These are phyloP conservation scores for Drosophila malerkotliana DNA, from an alignment of 1,140 invertebrate genomes.

Conservation along the genomic window DNA sequence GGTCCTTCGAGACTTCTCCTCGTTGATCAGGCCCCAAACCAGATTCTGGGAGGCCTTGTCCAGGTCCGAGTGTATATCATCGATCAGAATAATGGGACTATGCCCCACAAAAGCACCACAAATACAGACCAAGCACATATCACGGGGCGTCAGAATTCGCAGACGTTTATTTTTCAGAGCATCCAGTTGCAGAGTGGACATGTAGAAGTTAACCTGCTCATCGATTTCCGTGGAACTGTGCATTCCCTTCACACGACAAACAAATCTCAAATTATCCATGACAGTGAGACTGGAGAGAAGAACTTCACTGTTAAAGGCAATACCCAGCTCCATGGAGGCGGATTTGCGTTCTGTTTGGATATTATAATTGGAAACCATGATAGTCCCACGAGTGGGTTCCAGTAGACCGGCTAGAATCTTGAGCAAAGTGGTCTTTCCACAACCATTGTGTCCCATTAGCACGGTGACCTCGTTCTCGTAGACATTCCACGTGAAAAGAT, in stretches of 20 bases:
- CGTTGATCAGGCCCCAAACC: constrained; percentile 59
- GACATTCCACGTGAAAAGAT: constrained; percentile 86
- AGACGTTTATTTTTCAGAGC: constrained; percentile 15
- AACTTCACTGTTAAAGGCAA: constrained; percentile 45
- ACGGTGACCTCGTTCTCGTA: constrained; percentile 88
- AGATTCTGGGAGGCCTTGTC: constrained; percentile 40
- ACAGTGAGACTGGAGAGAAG: constrained; percentile 36
- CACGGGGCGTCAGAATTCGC: not conserved
- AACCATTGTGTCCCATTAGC: constrained; percentile 93
- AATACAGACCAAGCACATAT: constrained; percentile 40
- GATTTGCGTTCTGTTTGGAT: constrained; percentile 45
- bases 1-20: constrained; percentile 62
- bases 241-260: constrained; percentile 53
- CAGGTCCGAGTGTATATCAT: constrained; percentile 63
- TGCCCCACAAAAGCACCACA: constrained; percentile 62
- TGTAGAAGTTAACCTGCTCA: constrained; percentile 30
- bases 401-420: constrained; percentile 90
- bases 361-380: constrained; percentile 89
- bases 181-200: constrained; percentile 28
- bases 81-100: constrained; percentile 65
- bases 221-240: not conserved
- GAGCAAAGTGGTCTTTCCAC: constrained; percentile 93
- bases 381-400: constrained; percentile 89
- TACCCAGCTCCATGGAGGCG: constrained; percentile 52
- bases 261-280: constrained; percentile 84